Evolutionary conservation across 1,140 invertebrate genomes (phyloP).

Genomic region (Dendroctonus ponderosae): DNA sequence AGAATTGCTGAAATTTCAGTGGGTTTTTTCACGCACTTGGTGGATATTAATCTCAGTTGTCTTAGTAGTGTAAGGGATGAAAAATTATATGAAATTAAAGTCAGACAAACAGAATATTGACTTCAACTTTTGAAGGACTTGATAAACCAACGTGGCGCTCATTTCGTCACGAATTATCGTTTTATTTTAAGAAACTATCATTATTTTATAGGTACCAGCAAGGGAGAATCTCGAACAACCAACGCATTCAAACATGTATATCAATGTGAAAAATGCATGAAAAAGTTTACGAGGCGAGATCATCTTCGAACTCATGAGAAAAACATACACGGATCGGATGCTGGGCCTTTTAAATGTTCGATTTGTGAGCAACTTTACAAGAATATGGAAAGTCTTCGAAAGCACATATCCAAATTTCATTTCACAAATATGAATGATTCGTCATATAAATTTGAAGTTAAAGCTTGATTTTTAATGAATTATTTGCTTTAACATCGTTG

Average conservation of each 20-base stretch:
- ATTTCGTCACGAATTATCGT: too few species aligned
- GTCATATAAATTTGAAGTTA: constrained; percentile 31
- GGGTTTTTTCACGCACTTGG: too few species aligned
- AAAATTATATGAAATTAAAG: too few species aligned
- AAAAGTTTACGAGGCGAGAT: constrained; percentile 49
- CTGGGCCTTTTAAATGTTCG: constrained; percentile 49
- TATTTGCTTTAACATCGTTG: too few species aligned
- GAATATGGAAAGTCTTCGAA: constrained; percentile 51
- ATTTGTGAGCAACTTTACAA: constrained; percentile 51
- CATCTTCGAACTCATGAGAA: constrained; percentile 51
- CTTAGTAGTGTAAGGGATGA: too few species aligned
- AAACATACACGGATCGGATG: constrained; percentile 52
- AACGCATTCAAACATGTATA: constrained; percentile 37
- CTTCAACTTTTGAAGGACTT: too few species aligned
- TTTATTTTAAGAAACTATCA: too few species aligned
- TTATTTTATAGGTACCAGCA: constrained; percentile 4
- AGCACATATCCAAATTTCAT: constrained; percentile 52
- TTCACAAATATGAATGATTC: constrained; percentile 36
- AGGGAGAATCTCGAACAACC: constrained; percentile 9
- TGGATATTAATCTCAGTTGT: too few species aligned
- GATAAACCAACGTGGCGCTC: too few species aligned
- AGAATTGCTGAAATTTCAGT: too few species aligned
- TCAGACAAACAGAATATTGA: too few species aligned
- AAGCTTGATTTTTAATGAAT: constrained; percentile 13
- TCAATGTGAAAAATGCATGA: constrained; percentile 48